Base-by-base conservation (phyloP, 1,140 invertebrate genomes). In the Microplitis mediator region DNA sequence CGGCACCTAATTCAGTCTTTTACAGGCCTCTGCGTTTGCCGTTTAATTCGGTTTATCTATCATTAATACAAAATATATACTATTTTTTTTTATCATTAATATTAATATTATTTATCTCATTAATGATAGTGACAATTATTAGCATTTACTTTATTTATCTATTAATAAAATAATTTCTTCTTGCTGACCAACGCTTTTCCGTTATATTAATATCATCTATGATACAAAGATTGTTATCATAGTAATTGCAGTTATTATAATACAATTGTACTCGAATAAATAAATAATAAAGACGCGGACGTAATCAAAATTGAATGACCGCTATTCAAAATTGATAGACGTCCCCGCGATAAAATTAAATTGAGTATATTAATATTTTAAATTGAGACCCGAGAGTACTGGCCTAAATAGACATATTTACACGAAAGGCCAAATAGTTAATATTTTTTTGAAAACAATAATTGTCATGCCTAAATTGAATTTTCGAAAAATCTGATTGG, bases 351-450 rank as follows among this genome's bases (percentile, higher is more conserved):
- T 32, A 54, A 51, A 36, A 62, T 4, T 14, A 13, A 35, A 50
- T 31, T 35, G 3, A 50, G 8, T 61, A 4, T 13, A 58, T 52
- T 60, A 35, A 36, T 50, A 45, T 16, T 52, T 36, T 11, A 36
- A 36, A 36, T 50, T 34, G 34, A 71, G 14, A 70, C 39, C 52
- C 62, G 31, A 50, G 31, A 71, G 70, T 71, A 72, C 62, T 77
- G 79, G 80, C 81, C 82, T 81, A 82, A 82, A 82, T 84, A 84
- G 80, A 82, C 81, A 84, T 82, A 84, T 84, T 79, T 84, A 82
- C 82, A 84, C 64, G 75, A 79, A 82, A 84, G 82, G 82, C 82
- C 82, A 76, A 80, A 81, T 70, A 63, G 66, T 69, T 54, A 65
- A 70, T 66, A 35, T 35, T 14, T 66, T 54, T 45, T 4, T 67